phyloP scores from a whole-genome alignment of 1,140 invertebrate species.

The Drosophila sucinea region DNA sequence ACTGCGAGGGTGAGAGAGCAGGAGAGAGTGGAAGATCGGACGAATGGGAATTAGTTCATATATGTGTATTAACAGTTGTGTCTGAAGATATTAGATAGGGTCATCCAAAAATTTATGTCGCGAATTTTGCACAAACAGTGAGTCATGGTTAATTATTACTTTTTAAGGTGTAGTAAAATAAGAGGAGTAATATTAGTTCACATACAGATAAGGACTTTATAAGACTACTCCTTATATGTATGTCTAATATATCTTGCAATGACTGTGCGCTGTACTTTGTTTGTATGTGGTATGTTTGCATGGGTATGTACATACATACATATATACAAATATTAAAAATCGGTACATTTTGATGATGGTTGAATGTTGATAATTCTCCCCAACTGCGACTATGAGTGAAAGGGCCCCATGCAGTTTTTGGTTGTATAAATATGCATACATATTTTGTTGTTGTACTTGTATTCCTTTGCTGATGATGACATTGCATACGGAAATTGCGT shows the following conservation, averaged over 20 bases:
- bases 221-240: not conserved
- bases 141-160: no score
- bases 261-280: conserved; percentile 1
- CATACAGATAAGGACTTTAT: no score
- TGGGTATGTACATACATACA: not conserved
- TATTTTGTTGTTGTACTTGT: not conserved
- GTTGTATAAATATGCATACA: conserved; percentile 10
- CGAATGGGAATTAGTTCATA: conserved; percentile 32
- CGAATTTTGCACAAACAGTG: no score
- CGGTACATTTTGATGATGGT: conserved; percentile 16
- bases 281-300: not conserved
- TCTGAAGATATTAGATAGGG: not conserved
- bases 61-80: not conserved
- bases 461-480: conserved; percentile 27
- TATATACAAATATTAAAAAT: not conserved
- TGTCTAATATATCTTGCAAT: not conserved
- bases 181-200: no score
- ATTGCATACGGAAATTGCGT: conserved; percentile 32
- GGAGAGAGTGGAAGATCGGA: not conserved
- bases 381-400: conserved; percentile 14
- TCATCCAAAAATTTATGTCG: not conserved
- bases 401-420: conserved; percentile 26
- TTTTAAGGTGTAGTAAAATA: no score
- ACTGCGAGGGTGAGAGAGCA: conserved; percentile 28
- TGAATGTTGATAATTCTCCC: conserved; percentile 19